Base-by-base conservation (phyloP, 2,888 invertebrate species). In the Neoascia interrupta region DNA sequence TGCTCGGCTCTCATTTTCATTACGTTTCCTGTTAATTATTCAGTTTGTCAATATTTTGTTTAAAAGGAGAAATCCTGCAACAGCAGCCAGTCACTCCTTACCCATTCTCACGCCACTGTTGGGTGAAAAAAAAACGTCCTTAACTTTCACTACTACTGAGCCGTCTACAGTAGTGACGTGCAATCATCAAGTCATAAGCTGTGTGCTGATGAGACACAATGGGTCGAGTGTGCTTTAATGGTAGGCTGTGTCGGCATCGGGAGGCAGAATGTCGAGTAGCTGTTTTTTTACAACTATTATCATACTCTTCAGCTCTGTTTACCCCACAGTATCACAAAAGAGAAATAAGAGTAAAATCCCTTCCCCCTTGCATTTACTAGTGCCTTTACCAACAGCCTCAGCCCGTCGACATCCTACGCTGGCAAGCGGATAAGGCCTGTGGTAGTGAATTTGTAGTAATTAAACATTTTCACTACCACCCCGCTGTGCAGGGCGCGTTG, bases 41-140 rank as follows among this genome's bases (percentile, higher is more conserved):
- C 75, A 70, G 70, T 75, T 75, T 70, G 75, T 75, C 75, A 75
- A 75, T 75, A 70, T 75, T 69, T 70, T 75, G 54, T 51, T 75
- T 15, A 60, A 61, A 53, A 53, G 37, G 16, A 60, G 26, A 15
- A 39, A 23, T 31, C 37, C 58, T 21, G 26, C 36, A 51, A 28
- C 6, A 23, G 26, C 37, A 21, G 6, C 43, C 16, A 37, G 16
- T 11, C 31, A 45, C 37, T 36, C 26, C 41, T 23, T 28, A 1
- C n/a, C n/a, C 11, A 49, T n/a, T n/a, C n/a, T 53, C 19, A 16
- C 34, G 19, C n/a, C n/a, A n/a, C n/a, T n/a, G n/a, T n/a, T n/a
- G n/a, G n/a, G n/a, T n/a, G n/a, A n/a, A n/a, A n/a, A n/a, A n/a
- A n/a, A n/a, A n/a, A n/a, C n/a, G n/a, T n/a, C n/a, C n/a, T n/a